Percentiles rank a stretch among this genome's conserved stretches.
Conservation (phyloP, 1,140 invertebrate genomes). For the Brachionus paranguensis region DNA sequence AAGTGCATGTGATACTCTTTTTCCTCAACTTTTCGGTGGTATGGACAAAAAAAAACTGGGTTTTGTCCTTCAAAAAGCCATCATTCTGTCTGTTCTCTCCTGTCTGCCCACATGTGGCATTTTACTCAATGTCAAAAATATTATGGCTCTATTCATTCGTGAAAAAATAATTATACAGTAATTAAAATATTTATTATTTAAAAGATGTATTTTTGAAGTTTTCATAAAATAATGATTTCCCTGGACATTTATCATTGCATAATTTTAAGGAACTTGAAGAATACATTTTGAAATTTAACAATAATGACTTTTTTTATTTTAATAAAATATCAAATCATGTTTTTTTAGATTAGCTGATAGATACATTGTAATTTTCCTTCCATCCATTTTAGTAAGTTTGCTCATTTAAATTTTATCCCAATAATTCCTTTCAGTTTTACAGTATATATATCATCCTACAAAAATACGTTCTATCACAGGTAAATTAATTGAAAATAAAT, state of each 20-base stretch:
- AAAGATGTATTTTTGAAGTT: too few relatives aligned
- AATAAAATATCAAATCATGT: background rate
- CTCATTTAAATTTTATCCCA: background rate
- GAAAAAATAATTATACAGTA: conserved; percentile 1
- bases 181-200: background rate
- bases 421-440: background rate
- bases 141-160: background rate
- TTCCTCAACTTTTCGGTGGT: conserved; percentile 7
- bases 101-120: conserved; percentile 12
- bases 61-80: conserved; percentile 6
- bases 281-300: too few relatives aligned
- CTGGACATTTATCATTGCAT: too few relatives aligned
- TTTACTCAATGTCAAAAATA: conserved; percentile 1
- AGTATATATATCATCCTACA: conserved; percentile 26
- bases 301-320: too few relatives aligned
- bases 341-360: conserved; percentile 20
- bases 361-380: conserved; percentile 7
- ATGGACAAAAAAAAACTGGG: conserved; percentile 16
- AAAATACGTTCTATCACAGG: conserved; percentile 18
- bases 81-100: background rate
- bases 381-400: conserved; percentile 26
- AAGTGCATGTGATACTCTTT: conserved; percentile 33
- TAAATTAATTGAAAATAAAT: background rate
- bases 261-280: too few relatives aligned
- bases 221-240: too few relatives aligned